phyloP scores from a whole-genome alignment of 1,140 invertebrate genomes.

The Hylyphantes graminicola region DNA sequence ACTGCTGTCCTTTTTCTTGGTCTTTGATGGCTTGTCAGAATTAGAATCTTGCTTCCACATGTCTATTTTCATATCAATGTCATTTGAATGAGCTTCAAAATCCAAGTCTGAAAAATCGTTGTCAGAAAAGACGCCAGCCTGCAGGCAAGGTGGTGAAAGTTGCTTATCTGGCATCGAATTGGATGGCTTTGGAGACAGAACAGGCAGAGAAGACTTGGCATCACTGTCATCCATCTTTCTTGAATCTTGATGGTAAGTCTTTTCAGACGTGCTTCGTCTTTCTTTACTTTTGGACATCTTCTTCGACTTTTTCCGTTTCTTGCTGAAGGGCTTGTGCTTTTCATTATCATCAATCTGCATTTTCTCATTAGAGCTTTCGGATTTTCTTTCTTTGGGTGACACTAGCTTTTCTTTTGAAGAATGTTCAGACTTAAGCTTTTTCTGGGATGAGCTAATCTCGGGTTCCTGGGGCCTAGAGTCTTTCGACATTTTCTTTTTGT shows the following conservation, averaged over 20 bases:
- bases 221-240: constrained; percentile 42
- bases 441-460: constrained; percentile 22
- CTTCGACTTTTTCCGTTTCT: constrained; percentile 59
- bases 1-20: constrained; percentile 19
- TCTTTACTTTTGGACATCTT: constrained; percentile 59
- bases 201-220: constrained; percentile 31
- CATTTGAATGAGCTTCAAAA: constrained; percentile 45
- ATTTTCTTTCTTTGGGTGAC: constrained; percentile 45
- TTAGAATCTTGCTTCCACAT: constrained; percentile 45
- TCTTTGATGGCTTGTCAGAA: constrained; percentile 43
- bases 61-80: constrained; percentile 26
- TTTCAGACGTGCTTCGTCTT: constrained; percentile 33
- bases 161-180: constrained; percentile 50
- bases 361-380: constrained; percentile 34
- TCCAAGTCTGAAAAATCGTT: constrained; percentile 61
- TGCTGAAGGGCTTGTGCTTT: constrained; percentile 44
- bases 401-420: constrained; percentile 3
- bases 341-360: constrained; percentile 55
- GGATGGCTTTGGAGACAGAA: constrained; percentile 45
- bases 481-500: constrained; percentile 52
- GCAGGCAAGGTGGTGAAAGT: constrained; percentile 49
- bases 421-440: constrained; percentile 49
- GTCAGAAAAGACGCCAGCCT: constrained; percentile 48
- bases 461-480: constrained; percentile 17
- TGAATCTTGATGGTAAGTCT: constrained; percentile 13